A percentile compares a stretch with the other conserved stretches of the same genome.
These are phyloP conservation scores for Arenaria interpres DNA, from an alignment of 2,113 vertebrate species.

Conservation along the genomic window DNA sequence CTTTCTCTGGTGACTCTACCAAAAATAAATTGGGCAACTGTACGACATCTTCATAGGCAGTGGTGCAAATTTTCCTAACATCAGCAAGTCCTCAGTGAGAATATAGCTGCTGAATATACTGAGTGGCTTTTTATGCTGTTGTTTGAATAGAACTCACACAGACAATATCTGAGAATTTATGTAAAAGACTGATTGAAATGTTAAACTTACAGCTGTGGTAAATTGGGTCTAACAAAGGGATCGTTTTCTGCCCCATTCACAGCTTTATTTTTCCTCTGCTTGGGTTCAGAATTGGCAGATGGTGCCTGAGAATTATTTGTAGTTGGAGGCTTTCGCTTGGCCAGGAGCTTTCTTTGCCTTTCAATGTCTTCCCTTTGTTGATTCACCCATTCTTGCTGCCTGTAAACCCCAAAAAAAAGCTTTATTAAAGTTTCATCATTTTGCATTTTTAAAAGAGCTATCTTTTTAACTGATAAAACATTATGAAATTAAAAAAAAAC, in stretches of 20 bases:
- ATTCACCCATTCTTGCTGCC: conserved; percentile 98
- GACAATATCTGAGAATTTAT: conserved; percentile 62
- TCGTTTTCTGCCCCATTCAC: conserved; percentile 98
- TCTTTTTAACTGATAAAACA: not conserved
- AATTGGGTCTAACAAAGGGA: conserved; percentile 97
- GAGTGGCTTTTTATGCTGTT: conserved; percentile 48
- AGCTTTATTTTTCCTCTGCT: conserved; percentile 98
- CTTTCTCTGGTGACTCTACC: conserved; percentile 5
- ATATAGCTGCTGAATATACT: conserved; percentile 50
- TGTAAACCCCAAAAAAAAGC: conserved; percentile 69
- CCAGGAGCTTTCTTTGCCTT: conserved; percentile 96
- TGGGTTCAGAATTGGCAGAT: conserved; percentile 95
- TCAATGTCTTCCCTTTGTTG: conserved; percentile 99
- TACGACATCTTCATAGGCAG: conserved; percentile 1
- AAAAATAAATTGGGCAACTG: conserved; percentile 42
- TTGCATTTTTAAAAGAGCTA: not conserved
- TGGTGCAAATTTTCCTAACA: conserved; percentile 44
- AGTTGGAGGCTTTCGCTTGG: conserved; percentile 95
- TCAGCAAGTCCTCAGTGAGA: conserved; percentile 62
- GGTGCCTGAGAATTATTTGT: conserved; percentile 93
- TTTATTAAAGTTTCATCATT: conserved; percentile 48
- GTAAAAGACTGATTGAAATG: conserved; percentile 65
- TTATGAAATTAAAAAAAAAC: not conserved
- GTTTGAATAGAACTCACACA: conserved; percentile 53
- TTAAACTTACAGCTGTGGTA: conserved; percentile 95